These are phyloP conservation scores for Neoarius graeffei DNA, from an alignment of 2,113 vertebrate species.

Conservation along the genomic window DNA sequence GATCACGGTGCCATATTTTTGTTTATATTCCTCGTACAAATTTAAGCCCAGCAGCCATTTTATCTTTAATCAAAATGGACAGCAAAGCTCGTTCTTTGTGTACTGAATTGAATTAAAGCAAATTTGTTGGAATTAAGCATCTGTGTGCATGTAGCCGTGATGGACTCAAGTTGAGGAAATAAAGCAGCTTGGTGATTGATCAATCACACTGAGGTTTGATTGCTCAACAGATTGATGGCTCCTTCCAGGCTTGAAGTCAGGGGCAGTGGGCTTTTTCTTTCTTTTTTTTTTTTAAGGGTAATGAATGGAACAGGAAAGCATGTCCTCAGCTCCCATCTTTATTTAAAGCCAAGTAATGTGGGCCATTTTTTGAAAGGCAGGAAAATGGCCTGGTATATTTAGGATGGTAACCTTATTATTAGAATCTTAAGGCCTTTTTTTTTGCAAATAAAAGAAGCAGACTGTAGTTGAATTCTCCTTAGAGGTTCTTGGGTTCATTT, in stretches of 20 bases:
- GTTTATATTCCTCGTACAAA: neutral
- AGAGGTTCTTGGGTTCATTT: neutral
- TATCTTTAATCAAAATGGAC: slow-evolving; percentile 5
- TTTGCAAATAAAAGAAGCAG: neutral
- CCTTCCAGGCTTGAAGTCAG: slow-evolving; percentile 44
- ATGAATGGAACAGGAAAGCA: slow-evolving; percentile 40
- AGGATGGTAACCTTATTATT: slow-evolving; percentile 29
- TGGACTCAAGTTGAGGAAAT: slow-evolving; percentile 41
- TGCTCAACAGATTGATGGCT: slow-evolving; percentile 50
- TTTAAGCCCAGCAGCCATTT: neutral
- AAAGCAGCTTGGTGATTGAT: slow-evolving; percentile 51
- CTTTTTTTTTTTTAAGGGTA: slow-evolving; percentile 25
- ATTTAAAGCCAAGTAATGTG: slow-evolving; percentile 42
- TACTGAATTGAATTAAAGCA: slow-evolving; percentile 5
- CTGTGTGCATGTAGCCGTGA: slow-evolving; percentile 28
- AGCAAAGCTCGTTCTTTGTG: neutral
- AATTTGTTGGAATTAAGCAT: neutral
- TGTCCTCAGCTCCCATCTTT: slow-evolving; percentile 28
- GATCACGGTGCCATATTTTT: neutral
- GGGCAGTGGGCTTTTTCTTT: slow-evolving; percentile 16
- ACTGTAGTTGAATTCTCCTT: neutral
- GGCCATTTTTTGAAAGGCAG: slow-evolving; percentile 36
- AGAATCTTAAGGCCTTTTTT: neutral
- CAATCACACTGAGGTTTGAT: slow-evolving; percentile 52
- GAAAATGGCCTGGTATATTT: slow-evolving; percentile 34